Base-by-base conservation (phyloP, 2,888 invertebrate genomes). In the Hypercompe scribonia region DNA sequence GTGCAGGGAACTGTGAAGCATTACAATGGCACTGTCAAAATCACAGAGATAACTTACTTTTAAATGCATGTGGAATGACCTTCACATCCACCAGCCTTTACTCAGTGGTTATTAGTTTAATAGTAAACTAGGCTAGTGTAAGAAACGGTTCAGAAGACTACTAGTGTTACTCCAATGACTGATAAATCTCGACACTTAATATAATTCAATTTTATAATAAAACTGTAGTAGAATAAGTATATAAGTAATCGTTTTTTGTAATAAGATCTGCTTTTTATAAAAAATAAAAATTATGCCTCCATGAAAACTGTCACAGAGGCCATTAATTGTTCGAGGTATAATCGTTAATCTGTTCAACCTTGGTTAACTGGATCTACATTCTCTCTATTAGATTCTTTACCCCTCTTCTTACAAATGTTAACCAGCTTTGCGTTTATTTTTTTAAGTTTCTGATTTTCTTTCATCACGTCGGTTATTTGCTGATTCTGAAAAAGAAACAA, bases 391-490 rank as follows among this genome's bases (percentile, higher is more conserved):
- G 89, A 84, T 24, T 90, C 89, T 78, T 94, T 93, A 46, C 91
- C 91, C 66, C 96, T 91, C 76, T 93, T 93, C 79, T 95, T 95
- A 80, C 96, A 96, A 42, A 96, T 85, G 8, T 87, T 89, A 31
- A 96, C 90, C 68, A 96, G 88, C 67, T 93, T 92, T 0, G 90
- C 89, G 65, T 96, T 96, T 1, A 95, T 92, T 75, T 92, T 96
- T 85, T 96, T 96, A 24, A 96, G 85, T 86, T 95, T 96, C 67
- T 93, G 89, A 78, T 96, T 94, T 84, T 94, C 95, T 79, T 92
- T 93, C 90, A 95, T 91, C n/a, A 94, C 91, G 73, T 95, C 94
- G 0, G 93, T 90, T 66, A 95, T 76, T 81, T 95, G 92, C 86
- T 96, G 95, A 75, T 94, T 95, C 96, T 96, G 90, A 88, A 72